These are phyloP conservation scores for Penaeus japonicus DNA, from an alignment of 1,140 invertebrate genomes.

Conservation along the genomic window DNA sequence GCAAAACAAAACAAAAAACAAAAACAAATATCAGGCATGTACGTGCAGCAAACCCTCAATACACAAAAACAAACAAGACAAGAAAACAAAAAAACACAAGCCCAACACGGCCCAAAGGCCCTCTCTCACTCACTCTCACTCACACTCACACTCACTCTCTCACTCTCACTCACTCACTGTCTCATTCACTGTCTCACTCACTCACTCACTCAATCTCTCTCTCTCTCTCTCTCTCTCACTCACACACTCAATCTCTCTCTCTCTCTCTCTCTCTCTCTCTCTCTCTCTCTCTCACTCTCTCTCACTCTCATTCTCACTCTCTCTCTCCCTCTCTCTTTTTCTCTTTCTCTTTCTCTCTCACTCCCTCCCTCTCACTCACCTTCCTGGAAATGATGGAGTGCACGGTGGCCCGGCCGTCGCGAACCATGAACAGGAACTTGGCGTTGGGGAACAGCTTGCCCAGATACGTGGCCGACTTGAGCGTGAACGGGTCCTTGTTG, in stretches of 20 bases:
- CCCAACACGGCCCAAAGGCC: background rate
- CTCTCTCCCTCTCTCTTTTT: too few species aligned
- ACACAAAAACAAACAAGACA: too few species aligned
- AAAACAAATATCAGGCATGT: background rate
- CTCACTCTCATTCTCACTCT: too few species aligned
- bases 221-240: background rate
- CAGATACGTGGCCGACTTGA: constrained; percentile 90
- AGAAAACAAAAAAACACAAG: background rate
- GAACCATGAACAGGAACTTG: constrained; percentile 97
- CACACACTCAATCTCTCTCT: too few species aligned
- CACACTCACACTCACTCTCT: background rate
- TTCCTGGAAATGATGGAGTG: constrained; percentile 94
- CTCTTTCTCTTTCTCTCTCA: too few species aligned
- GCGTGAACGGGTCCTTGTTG: constrained; percentile 98
- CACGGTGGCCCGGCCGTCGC: constrained; percentile 96
- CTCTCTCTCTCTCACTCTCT: too few species aligned
- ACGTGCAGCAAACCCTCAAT: too few species aligned
- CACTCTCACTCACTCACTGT: background rate
- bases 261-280: too few species aligned
- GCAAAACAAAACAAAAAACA: background rate
- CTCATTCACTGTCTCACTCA: background rate
- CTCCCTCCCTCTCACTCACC: too few species aligned
- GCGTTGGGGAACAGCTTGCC: constrained; percentile 74
- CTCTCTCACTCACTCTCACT: background rate
- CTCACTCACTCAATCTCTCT: background rate